Percentiles rank a stretch among this genome's conserved stretches.
Evolutionary conservation across 2,797 vertebrate species (phyloP).

Genomic region (Martes flavigula): DNA sequence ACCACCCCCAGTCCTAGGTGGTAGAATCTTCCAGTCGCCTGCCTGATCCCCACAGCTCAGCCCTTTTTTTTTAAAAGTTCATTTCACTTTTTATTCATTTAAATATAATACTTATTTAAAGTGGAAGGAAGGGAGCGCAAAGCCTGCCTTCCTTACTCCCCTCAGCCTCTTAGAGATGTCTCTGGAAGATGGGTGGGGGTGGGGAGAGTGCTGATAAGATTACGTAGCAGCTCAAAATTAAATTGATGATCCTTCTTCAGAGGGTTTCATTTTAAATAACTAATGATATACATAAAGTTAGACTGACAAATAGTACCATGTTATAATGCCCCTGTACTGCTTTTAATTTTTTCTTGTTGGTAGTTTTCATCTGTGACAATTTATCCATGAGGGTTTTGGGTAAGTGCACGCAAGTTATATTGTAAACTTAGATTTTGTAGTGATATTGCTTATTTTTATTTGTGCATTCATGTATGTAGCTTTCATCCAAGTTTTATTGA

Average conservation of each 20-base stretch:
- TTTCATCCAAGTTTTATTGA: neutral
- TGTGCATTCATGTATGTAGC: neutral
- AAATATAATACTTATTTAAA: neutral
- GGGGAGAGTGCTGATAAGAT: neutral
- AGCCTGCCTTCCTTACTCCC: neutral
- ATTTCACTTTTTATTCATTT: neutral
- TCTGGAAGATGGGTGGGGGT: neutral
- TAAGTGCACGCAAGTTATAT: neutral
- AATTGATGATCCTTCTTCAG: neutral
- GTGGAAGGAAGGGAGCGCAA: neutral
- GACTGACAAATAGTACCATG: neutral
- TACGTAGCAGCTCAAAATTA: neutral
- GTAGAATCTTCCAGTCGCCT: neutral
- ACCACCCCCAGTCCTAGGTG: no score
- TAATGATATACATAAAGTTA: neutral
- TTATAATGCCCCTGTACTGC: neutral
- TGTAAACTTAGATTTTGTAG: neutral
- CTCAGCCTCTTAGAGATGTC: neutral
- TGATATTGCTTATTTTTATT: conserved; percentile 44
- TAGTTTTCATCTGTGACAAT: neutral
- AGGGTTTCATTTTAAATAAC: neutral
- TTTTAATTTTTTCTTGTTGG: neutral
- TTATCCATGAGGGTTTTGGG: neutral
- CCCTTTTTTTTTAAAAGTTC: neutral
- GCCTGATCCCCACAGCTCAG: neutral